A percentile compares a stretch with the other conserved stretches of the same genome.
Evolutionary conservation across 2,888 invertebrate species (phyloP).

Genomic region (Andrena praecox): DNA sequence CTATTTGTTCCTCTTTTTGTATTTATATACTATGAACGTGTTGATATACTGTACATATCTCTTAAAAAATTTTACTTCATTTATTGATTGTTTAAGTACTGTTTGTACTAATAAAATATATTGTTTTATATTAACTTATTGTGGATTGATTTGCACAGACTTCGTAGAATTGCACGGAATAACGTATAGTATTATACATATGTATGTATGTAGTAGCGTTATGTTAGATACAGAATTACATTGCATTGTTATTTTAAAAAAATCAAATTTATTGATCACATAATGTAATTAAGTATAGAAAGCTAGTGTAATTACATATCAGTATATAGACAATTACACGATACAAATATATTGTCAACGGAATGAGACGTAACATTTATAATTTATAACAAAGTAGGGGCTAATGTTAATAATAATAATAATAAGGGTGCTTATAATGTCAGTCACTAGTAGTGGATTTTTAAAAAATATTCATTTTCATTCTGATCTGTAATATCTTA

Average conservation of each 20-base stretch:
- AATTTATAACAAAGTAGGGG: conserved; percentile 9
- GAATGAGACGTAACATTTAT: conserved; percentile 7
- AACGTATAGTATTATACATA: too few species aligned
- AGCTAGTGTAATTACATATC: conserved; percentile 31
- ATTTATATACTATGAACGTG: conserved; percentile 33
- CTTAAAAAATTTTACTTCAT: conserved; percentile 35
- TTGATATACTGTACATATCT: conserved; percentile 48
- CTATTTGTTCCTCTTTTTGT: conserved; percentile 50
- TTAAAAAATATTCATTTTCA: not conserved
- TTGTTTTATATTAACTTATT: conserved; percentile 46
- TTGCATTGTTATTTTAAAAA: conserved; percentile 12
- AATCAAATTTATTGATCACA: conserved; percentile 26
- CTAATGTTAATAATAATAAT: conserved; percentile 11
- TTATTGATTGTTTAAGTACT: conserved; percentile 44
- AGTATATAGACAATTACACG: conserved; percentile 13
- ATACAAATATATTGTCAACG: conserved; percentile 20
- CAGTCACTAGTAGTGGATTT: conserved; percentile 2
- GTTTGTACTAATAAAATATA: conserved; percentile 39
- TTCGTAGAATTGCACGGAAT: not conserved
- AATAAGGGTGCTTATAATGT: conserved; percentile 7
- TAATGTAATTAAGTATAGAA: conserved; percentile 17
- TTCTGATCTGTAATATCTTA: not conserved
- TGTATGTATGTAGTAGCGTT: not conserved
- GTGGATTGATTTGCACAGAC: conserved; percentile 11
- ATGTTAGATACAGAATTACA: not conserved